Conservation (phyloP, 2,113 vertebrate species). For the Maccullochella peelii region DNA sequence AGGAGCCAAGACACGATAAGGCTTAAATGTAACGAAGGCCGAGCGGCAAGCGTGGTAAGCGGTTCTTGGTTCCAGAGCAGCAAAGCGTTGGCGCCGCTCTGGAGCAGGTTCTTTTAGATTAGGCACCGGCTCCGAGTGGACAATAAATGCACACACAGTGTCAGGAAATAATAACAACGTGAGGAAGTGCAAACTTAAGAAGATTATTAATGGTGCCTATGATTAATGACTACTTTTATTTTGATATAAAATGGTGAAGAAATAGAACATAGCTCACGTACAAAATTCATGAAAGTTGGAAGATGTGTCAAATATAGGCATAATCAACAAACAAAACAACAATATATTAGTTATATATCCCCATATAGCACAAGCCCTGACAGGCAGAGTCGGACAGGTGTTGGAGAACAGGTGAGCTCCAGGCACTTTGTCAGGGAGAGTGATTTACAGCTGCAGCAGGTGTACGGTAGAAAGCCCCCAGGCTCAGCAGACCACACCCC, state of each 20-base stretch:
- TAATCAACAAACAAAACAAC: too few relatives aligned
- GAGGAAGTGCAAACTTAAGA: too few relatives aligned
- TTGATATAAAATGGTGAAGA: too few relatives aligned
- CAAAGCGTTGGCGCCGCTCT: too few relatives aligned
- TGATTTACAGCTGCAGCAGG: slow-evolving; percentile 45
- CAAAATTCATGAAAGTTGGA: too few relatives aligned
- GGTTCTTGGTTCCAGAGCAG: too few relatives aligned
- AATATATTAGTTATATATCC: background rate
- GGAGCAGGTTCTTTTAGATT: too few relatives aligned
- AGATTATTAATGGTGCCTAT: too few relatives aligned
- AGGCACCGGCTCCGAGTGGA: too few relatives aligned
- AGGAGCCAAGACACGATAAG: slow-evolving; percentile 24
- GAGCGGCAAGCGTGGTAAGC: background rate
- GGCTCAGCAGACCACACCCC: background rate
- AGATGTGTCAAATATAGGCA: background rate
- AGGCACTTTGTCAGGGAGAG: background rate
- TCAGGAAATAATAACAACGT: background rate
- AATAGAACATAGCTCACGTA: too few relatives aligned
- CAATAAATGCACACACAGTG: background rate
- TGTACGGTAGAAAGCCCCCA: background rate
- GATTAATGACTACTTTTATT: too few relatives aligned
- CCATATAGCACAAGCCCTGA: background rate
- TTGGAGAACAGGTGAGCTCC: slow-evolving; percentile 18
- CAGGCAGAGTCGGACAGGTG: slow-evolving; percentile 3
- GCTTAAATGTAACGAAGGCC: background rate